A percentile compares a stretch with the other conserved stretches of the same genome.
Conservation (phyloP, 2,113 vertebrate genomes). For the Clinocottus analis region DNA sequence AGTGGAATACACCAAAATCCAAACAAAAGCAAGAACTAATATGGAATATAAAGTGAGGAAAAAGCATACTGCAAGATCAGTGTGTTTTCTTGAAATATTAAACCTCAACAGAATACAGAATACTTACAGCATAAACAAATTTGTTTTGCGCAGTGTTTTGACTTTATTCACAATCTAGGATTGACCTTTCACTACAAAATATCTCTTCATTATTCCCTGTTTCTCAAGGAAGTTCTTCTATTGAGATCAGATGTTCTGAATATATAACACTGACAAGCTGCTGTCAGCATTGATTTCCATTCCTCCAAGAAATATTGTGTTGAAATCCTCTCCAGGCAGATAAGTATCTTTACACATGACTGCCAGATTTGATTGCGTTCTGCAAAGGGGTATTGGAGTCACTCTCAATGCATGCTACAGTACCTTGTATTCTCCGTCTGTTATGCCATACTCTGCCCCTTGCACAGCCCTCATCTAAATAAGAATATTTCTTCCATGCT, state of each 20-base stretch:
- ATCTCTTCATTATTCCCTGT: constrained; percentile 65
- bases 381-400: constrained; percentile 78
- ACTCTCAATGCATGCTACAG: constrained; percentile 69
- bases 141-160: constrained; percentile 41
- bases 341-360: constrained; percentile 86
- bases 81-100: constrained; percentile 59
- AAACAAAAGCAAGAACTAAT: constrained; percentile 68
- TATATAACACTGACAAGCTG: constrained; percentile 81
- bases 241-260: constrained; percentile 82
- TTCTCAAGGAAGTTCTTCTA: constrained; percentile 72
- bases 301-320: constrained; percentile 82
- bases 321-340: constrained; percentile 85
- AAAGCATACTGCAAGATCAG: constrained; percentile 49
- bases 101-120: constrained; percentile 49
- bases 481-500: constrained; percentile 80
- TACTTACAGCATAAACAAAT: constrained; percentile 17
- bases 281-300: constrained; percentile 84
- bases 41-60: constrained; percentile 56
- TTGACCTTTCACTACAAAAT: constrained; percentile 68
- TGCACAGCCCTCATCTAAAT: constrained; percentile 75
- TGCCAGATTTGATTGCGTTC: constrained; percentile 85
- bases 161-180: constrained; percentile 61
- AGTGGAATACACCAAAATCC: constrained; percentile 57
- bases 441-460: constrained; percentile 73
- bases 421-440: constrained; percentile 76